Evolutionary conservation across 2,113 vertebrate genomes (phyloP), one percentile per base, ranked within the genome.

Genomic region (Spermophilus dauricus): DNA sequence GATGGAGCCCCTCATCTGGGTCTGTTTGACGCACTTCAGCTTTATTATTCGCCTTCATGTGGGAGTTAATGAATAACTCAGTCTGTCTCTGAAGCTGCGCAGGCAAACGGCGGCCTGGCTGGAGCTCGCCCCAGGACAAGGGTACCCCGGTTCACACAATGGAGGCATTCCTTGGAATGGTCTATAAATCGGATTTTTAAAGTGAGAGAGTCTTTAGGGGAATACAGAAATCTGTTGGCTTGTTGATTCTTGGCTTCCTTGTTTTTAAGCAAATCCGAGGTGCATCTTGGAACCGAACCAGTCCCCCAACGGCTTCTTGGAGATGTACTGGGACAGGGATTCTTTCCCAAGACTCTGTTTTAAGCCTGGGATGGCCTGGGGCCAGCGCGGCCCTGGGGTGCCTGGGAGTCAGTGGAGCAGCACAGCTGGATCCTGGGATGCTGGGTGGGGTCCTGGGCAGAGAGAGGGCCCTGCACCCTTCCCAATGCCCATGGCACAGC

Each of bases 1-100:
- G 96, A 97, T 95, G 97, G 96, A 97, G 95, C 80, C 53, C 95
- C 77, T 97, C 96, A 88, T 97, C 96, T 97, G 97, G 97, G 92
- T 92, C 91, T 95, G 95, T 94, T 97, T 96, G 97, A 92, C 97
- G 92, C 97, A 94, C 96, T 98, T 93, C 78, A 89, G 89, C 94
- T 97, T 97, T 97, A 98, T 97, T 92, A 90, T 91, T 91, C 22
- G 24, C 73, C 90, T 93, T 93, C 95, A 69, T 85, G 63, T 72
- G 32, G 90, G 91, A 98, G 98, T 98, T 98, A 98, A 98, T 98
- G 97, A 97, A 76, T 98, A 97, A 98, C 98, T 84, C 65, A 28
- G 70, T 77, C 86, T 34, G 95, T 70, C 96, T 88, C 76, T 93
- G 1, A 20, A 12, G 73, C 88, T 63, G 12, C 65, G 51, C 56